phyloP scores from a whole-genome alignment of 2,113 vertebrate species.

The Chloroceryle aenea region DNA sequence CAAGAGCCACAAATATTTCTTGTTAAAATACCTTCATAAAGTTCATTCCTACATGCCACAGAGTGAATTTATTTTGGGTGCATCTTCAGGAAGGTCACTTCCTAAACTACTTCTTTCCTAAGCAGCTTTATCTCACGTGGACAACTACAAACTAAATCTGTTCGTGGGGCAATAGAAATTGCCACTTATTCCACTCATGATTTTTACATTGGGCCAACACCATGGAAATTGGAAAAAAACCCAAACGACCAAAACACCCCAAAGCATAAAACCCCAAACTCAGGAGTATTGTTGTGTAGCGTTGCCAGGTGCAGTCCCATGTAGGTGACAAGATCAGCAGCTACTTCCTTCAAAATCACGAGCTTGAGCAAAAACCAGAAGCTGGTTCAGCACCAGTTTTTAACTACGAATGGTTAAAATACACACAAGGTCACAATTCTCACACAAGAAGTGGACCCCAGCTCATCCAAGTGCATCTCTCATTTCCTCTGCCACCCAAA shows the following conservation, averaged over 20 bases:
- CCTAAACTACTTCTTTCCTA: not conserved
- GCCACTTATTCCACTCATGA: not conserved
- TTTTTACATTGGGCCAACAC: not conserved
- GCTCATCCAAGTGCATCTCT: not conserved
- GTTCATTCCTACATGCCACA: not conserved
- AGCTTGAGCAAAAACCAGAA: not conserved
- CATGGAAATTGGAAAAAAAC: not conserved
- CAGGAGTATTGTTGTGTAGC: not conserved
- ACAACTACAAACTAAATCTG: not conserved
- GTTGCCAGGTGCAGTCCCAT: not conserved
- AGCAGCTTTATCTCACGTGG: not conserved
- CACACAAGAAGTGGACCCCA: not conserved
- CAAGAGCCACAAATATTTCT: not conserved
- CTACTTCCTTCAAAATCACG: not conserved
- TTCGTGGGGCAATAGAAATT: not conserved
- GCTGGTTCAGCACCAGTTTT: not conserved
- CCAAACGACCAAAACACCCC: not conserved
- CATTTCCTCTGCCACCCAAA: not conserved
- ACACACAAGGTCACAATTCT: not conserved
- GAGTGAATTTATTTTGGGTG: not conserved
- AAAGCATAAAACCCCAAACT: not conserved
- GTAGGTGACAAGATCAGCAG: not conserved
- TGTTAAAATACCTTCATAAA: not conserved
- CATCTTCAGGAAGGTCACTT: not conserved
- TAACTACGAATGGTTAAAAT: not conserved